A percentile compares a stretch with the other conserved stretches of the same genome.
phyloP scores from a whole-genome alignment of 1,140 invertebrate genomes.

The Procambarus virginalis region DNA sequence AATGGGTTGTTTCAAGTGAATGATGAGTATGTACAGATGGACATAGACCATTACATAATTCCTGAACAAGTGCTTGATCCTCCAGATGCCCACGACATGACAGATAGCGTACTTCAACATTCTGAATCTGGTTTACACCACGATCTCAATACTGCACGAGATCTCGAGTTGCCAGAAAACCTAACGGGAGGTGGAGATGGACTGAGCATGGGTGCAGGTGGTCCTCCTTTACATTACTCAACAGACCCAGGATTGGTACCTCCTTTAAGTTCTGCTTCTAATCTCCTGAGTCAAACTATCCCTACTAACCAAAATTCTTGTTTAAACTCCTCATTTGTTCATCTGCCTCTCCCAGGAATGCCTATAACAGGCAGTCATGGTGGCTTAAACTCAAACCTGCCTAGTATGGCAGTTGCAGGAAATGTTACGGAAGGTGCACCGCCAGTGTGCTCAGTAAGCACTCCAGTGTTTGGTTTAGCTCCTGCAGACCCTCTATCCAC shows the following conservation, averaged over 20 bases:
- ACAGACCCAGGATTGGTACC: constrained; percentile 32
- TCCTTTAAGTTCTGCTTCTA: constrained; percentile 33
- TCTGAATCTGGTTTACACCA: constrained; percentile 43
- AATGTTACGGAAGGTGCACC: constrained; percentile 17
- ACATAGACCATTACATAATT: constrained; percentile 68
- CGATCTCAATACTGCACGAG: constrained; percentile 23
- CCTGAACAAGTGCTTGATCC: constrained; percentile 66
- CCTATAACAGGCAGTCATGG: constrained; percentile 43
- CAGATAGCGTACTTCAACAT: constrained; percentile 28
- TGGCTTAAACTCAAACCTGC: constrained; percentile 11
- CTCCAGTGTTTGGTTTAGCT: constrained; percentile 46
- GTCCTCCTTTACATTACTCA: constrained; percentile 41
- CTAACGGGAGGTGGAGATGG: constrained; percentile 30
- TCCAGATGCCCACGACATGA: constrained; percentile 41
- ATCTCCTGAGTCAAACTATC: constrained; percentile 38
- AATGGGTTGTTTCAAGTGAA: constrained; percentile 69
- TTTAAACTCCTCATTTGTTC: constrained; percentile 48
- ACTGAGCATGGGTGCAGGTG: constrained; percentile 25
- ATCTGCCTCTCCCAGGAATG: constrained; percentile 45
- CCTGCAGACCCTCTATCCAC: constrained; percentile 23
- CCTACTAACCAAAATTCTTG: constrained; percentile 34
- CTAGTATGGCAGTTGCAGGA: neutral
- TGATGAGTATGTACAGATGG: constrained; percentile 68
- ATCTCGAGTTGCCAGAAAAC: constrained; percentile 28
- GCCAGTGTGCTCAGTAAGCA: constrained; percentile 47